Percentiles rank a stretch among this genome's conserved stretches.
Conservation (phyloP, 2,797 vertebrate species). For the Sphaeramia orbicularis region DNA sequence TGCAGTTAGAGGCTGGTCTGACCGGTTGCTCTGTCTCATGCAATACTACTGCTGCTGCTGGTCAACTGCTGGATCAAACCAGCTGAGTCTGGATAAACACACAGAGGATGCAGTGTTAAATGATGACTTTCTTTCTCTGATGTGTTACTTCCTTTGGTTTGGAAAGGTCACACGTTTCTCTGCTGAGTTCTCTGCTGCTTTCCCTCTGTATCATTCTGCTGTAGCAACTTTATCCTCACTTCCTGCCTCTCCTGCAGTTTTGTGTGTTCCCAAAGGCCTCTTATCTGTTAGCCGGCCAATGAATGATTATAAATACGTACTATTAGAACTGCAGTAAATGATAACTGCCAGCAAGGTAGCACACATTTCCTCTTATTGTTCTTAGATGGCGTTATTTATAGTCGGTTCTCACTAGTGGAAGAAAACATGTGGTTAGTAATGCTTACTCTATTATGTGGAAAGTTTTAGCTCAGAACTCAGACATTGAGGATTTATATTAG, state of each 20-base stretch:
- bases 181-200: slow-evolving; percentile 43
- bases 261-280: slow-evolving; percentile 17
- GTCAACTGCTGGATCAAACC: slow-evolving; percentile 61
- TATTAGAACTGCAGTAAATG: slow-evolving; percentile 5
- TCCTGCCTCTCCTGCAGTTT: neutral
- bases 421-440: too few relatives aligned
- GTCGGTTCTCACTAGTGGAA: neutral
- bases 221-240: slow-evolving; percentile 10
- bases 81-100: slow-evolving; percentile 49
- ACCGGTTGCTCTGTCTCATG: slow-evolving; percentile 42
- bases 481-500: neutral
- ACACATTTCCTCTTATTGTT: slow-evolving; percentile 36
- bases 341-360: slow-evolving; percentile 10
- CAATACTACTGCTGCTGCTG: slow-evolving; percentile 13
- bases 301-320: neutral
- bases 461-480: slow-evolving; percentile 6
- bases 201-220: slow-evolving; percentile 19
- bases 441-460: neutral
- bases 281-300: slow-evolving; percentile 1
- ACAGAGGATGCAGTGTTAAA: slow-evolving; percentile 60
- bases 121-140: slow-evolving; percentile 47
- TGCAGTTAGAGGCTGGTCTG: slow-evolving; percentile 41
- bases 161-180: slow-evolving; percentile 53
- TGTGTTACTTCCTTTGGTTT: slow-evolving; percentile 62
- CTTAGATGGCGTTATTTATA: slow-evolving; percentile 32